These are phyloP conservation scores for Gambelia wislizenii DNA, from an alignment of 2,797 vertebrate genomes.

Conservation along the genomic window DNA sequence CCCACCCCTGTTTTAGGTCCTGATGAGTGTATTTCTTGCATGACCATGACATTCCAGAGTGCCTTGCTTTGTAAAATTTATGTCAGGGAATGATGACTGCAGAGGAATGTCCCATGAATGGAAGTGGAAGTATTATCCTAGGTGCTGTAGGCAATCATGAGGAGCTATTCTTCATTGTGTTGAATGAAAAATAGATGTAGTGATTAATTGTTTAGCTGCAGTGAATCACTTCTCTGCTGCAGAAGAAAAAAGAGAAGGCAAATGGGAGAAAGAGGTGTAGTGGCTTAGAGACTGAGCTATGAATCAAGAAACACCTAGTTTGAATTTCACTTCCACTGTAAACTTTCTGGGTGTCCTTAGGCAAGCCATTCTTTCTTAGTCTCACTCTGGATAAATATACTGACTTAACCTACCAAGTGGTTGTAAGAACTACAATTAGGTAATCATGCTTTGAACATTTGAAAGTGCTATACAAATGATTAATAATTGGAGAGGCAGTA, in stretches of 20 bases:
- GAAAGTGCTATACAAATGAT: not conserved
- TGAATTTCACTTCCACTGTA: not conserved
- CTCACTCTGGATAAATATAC: not conserved
- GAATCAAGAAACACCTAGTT: not conserved
- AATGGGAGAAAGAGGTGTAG: no score
- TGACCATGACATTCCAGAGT: not conserved
- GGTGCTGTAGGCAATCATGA: slow-evolving; percentile 14
- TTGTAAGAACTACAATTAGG: not conserved
- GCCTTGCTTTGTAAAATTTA: not conserved
- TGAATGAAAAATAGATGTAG: not conserved
- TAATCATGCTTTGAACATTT: fast-evolving
- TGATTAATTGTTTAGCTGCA: slow-evolving; percentile 6
- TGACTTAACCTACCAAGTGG: not conserved
- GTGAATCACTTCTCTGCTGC: not conserved
- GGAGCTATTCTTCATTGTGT: slow-evolving; percentile 6
- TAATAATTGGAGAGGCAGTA: no score
- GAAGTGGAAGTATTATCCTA: slow-evolving; percentile 9
- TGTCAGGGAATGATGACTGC: not conserved
- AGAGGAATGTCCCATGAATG: not conserved
- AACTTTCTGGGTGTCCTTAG: not conserved
- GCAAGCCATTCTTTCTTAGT: not conserved
- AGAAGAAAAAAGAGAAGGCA: not conserved
- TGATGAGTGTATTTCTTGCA: not conserved
- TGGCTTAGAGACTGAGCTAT: not conserved
- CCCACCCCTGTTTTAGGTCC: not conserved